Evolutionary conservation across 2,888 invertebrate species (phyloP), one percentile per base, ranked within the genome.

Genomic region (Priocnemis perturbator): DNA sequence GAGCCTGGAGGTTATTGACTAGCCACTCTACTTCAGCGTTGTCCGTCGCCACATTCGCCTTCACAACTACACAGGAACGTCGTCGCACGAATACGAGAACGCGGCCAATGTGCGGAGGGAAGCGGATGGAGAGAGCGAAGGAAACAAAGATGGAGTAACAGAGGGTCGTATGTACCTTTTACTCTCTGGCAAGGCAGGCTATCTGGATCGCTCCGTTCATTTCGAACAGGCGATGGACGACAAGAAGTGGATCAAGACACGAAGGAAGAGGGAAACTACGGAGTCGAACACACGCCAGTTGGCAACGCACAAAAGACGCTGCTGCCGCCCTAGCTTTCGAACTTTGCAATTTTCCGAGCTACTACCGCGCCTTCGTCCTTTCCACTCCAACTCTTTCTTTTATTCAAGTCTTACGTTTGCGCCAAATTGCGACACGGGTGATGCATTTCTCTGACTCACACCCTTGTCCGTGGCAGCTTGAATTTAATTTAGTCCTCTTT

Each of bases 1-100:
- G 86, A 84, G 85, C 82, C 85, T 86, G 83, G 76, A 78, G 82
- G 85, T 86, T 86, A 87, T 88, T 88, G 87, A 87, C 87, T 87
- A 84, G 84, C 84, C 86, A 87, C 86, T 88, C 85, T 79, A 85
- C 83, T 84, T 82, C 81, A 79, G 75, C 73, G 79, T 78, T 78
- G 77, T 77, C 77, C 61, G 67, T 74, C 70, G 77, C 78, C 79
- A 73, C 75, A 73, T 67, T 69, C 50, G 61, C 57, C 45, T 47
- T 37, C 45, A 58, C 59, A 53, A 55, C 52, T 30, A 52, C 62
- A 37, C 37, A 37, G 7, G 7, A 11, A 37, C 37, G 37, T 37
- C 37, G 37, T 37, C 37, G 37, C 37, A 37, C 37, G 14, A 37
- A 37, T 37, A 37, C 37, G 37, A 37, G 7, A 11, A 11, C 37